phyloP scores from a whole-genome alignment of 2,888 invertebrate species.

The Psylliodes chrysocephalus region DNA sequence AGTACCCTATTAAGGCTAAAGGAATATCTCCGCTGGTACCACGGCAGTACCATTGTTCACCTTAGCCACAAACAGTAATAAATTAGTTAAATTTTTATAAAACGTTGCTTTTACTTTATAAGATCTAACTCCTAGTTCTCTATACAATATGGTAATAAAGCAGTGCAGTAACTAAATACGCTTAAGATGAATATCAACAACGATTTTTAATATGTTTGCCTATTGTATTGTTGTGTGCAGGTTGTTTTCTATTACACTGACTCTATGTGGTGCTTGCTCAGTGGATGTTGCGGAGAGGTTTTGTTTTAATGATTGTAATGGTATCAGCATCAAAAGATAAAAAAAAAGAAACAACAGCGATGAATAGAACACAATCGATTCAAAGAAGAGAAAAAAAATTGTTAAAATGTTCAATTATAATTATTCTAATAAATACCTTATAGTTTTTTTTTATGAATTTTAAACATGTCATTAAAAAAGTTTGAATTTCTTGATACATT shows the following conservation, averaged over 20 bases:
- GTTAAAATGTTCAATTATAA: too few species aligned
- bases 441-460: too few species aligned
- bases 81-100: constrained; percentile 56
- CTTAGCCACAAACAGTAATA: constrained; percentile 53
- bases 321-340: neutral
- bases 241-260: constrained; percentile 8
- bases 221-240: constrained; percentile 50
- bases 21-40: constrained; percentile 47
- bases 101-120: constrained; percentile 52
- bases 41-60: constrained; percentile 54
- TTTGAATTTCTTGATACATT: too few species aligned
- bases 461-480: too few species aligned
- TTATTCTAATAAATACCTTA: too few species aligned
- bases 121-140: constrained; percentile 48
- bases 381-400: too few species aligned
- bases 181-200: constrained; percentile 52
- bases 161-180: constrained; percentile 50
- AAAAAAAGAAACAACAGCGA: neutral
- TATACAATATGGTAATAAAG: constrained; percentile 57
- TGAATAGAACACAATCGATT: neutral
- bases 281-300: constrained; percentile 10
- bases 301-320: constrained; percentile 22
- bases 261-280: constrained; percentile 8
- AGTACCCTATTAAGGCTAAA: constrained; percentile 53
- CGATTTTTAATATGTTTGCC: constrained; percentile 49